Evolutionary conservation across 2,888 invertebrate species (phyloP).

Genomic region (Hyppa rectilinea): DNA sequence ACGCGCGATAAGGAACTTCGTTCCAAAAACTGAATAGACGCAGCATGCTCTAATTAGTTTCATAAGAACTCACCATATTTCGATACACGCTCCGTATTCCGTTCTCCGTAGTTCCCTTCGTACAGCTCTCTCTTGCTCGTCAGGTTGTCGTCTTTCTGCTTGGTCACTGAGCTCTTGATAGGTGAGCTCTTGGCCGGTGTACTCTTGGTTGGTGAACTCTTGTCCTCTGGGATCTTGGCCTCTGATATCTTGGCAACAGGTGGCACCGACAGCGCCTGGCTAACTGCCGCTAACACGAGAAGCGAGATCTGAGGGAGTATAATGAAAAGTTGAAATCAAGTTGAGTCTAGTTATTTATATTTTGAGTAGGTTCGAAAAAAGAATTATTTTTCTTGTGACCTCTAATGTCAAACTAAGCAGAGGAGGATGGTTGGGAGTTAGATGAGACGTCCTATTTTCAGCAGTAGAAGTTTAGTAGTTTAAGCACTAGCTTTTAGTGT

Average conservation of each 20-base stretch:
- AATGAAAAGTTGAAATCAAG: background rate
- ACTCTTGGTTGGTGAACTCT: constrained; percentile 9
- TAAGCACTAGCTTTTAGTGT: background rate
- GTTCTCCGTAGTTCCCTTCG: constrained; percentile 73
- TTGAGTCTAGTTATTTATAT: background rate
- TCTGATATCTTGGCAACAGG: constrained; percentile 53
- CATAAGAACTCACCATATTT: constrained; percentile 52
- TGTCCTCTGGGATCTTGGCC: constrained; percentile 33
- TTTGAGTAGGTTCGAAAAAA: background rate
- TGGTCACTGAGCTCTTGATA: background rate
- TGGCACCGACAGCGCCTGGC: constrained; percentile 65
- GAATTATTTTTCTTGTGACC: background rate
- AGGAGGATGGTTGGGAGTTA: no score
- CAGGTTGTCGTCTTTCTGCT: constrained; percentile 62
- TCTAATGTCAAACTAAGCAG: background rate
- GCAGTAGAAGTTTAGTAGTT: no score
- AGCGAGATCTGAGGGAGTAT: constrained; percentile 70
- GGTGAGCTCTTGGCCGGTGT: constrained; percentile 40
- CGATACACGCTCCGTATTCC: constrained; percentile 11
- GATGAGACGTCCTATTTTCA: background rate
- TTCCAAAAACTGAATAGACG: background rate
- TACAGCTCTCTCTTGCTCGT: constrained; percentile 76
- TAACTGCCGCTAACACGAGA: constrained; percentile 73
- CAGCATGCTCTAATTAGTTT: background rate
- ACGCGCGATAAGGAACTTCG: no score